Evolutionary conservation across 2,888 invertebrate species (phyloP).

Genomic region (Ormia ochracea): DNA sequence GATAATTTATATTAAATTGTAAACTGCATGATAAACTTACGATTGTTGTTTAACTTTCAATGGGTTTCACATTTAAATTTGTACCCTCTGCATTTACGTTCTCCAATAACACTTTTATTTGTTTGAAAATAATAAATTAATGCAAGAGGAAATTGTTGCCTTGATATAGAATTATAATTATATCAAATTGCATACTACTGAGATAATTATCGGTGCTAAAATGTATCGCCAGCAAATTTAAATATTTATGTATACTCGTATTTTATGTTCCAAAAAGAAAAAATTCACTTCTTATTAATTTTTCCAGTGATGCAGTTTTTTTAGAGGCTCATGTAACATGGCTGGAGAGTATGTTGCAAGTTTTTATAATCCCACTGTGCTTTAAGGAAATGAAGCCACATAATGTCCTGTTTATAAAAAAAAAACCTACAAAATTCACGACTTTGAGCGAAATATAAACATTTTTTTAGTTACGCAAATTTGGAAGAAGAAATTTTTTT

Average conservation of each 20-base stretch:
- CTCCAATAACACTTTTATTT: slow-evolving; percentile 22
- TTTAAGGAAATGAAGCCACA: too few species aligned
- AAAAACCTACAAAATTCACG: too few species aligned
- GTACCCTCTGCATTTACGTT: neutral
- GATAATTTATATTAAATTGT: slow-evolving; percentile 26
- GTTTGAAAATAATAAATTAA: slow-evolving; percentile 12
- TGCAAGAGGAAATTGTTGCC: neutral
- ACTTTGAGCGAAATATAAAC: too few species aligned
- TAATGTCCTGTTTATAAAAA: too few species aligned
- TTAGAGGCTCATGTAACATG: too few species aligned
- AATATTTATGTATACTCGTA: neutral
- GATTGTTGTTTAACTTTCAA: neutral
- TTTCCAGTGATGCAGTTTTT: too few species aligned
- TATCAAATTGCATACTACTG: neutral
- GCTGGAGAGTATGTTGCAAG: too few species aligned
- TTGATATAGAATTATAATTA: slow-evolving; percentile 19
- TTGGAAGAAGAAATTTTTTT: too few species aligned
- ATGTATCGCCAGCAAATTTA: neutral
- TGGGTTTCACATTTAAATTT: slow-evolving; percentile 21
- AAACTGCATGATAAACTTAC: slow-evolving; percentile 8
- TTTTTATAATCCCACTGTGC: too few species aligned
- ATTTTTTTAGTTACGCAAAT: too few species aligned
- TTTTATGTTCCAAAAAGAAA: neutral
- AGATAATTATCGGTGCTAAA: neutral
- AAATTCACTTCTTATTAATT: neutral